Evolutionary conservation across 2,888 invertebrate genomes (phyloP).

Genomic region (Shargacucullia verbasci): DNA sequence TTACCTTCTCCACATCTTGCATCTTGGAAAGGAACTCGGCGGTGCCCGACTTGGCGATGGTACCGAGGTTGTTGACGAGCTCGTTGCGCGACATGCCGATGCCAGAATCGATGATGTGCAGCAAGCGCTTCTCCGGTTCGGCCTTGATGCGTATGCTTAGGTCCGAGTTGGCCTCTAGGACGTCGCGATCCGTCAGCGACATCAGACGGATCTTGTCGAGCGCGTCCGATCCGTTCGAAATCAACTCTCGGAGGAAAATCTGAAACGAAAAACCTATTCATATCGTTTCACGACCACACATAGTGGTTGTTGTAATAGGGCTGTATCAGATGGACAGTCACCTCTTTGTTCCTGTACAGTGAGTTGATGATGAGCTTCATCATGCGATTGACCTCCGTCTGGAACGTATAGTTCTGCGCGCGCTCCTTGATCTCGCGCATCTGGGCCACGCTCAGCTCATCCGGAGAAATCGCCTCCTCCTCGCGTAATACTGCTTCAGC

Average conservation of each 20-base stretch:
- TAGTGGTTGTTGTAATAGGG: too few species aligned
- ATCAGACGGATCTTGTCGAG: conserved; percentile 98
- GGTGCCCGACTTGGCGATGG: conserved; percentile 99
- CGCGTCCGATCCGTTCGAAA: conserved; percentile 99
- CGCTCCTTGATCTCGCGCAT: conserved; percentile 96
- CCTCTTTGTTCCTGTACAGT: conserved; percentile 99
- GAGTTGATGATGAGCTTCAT: conserved; percentile 99
- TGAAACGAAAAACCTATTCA: conserved; percentile 66
- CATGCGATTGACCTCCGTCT: conserved; percentile 99
- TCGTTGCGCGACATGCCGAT: conserved; percentile 99
- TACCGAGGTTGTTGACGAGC: conserved; percentile 98
- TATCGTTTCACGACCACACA: neutral
- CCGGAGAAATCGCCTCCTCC: conserved; percentile 98
- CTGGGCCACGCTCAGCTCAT: conserved; percentile 98
- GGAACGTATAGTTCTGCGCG: conserved; percentile 96
- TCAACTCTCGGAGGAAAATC: conserved; percentile 99
- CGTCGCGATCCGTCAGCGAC: conserved; percentile 95
- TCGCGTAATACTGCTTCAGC: conserved; percentile 97
- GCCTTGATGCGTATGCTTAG: conserved; percentile 97
- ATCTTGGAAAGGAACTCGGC: conserved; percentile 98
- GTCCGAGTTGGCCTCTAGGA: conserved; percentile 94
- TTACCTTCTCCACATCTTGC: conserved; percentile 90
- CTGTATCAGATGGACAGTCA: conserved; percentile 59
- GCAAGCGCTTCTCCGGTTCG: conserved; percentile 96
- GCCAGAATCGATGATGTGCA: conserved; percentile 99